Base-by-base conservation (phyloP, 2,888 invertebrate species). In the Nomada fabriciana region DNA sequence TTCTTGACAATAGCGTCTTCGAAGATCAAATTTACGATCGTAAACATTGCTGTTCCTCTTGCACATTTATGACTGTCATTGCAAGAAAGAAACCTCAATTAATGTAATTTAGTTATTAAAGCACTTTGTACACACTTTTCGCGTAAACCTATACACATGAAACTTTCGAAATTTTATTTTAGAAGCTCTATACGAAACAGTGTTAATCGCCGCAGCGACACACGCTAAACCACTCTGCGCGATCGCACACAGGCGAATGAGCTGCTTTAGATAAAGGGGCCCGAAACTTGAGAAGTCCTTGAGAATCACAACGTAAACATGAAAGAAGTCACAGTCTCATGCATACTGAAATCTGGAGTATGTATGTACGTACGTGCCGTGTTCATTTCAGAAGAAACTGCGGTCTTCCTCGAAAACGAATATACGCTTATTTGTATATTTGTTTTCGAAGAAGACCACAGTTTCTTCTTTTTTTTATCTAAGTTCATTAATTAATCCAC, bases 281-380 rank as follows among this genome's bases (percentile, higher is more conserved):
- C 42, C 29, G 86, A 76, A 86, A 86, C 23, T 10, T 36, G 83
- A 86, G 83, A 79, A 80, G 87, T 75, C 87, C 86, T 88, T 88
- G 72, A 83, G 20, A 25, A n/a, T 11, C 11, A 11, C 13, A 64
- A 72, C 10, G 29, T 76, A 82, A 82, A 82, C 74, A 82, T 42
- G 23, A 11, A n/a, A 25, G 18, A 47, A 47, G 15, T 11, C 42
- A 18, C 55, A 63, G 20, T 11, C 15, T 15, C 0, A n/a, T 3
- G 2, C 42, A 4, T 42, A 0, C 20, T 25, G 29, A 36, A 18
- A 50, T 36, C 11, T 5, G 18, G 65, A 55, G 36, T 25, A 20
- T 15, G 4, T 55, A 47, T 11, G 25, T n/a, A 47, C 47, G 1
- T 47, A 36, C 36, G 36, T 36, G 7, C 0, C 7, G 7, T 36